Conservation (phyloP, 2,888 invertebrate species). For the Opisthograptis luteolata region DNA sequence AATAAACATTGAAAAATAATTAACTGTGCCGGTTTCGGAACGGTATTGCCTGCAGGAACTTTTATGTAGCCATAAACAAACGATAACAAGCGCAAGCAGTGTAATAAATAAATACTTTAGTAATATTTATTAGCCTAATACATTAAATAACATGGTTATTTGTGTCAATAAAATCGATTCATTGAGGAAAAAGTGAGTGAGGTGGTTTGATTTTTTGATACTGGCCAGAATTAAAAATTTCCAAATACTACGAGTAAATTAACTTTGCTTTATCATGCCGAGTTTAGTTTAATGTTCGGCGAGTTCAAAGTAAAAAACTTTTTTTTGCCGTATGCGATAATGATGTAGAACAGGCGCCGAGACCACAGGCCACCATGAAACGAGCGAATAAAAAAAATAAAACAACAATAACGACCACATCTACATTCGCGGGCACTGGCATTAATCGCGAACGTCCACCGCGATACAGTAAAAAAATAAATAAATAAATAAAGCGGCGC, state of each 20-base stretch:
- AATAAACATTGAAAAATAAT: constrained; percentile 3
- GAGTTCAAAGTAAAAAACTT: not conserved
- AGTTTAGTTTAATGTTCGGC: not conserved
- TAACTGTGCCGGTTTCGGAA: constrained; percentile 8
- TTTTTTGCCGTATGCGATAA: constrained; percentile 6
- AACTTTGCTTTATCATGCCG: no score
- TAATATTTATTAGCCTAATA: no score
- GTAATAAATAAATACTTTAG: not conserved
- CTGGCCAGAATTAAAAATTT: no score
- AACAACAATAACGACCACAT: constrained; percentile 36
- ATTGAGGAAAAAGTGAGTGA: no score
- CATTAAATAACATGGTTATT: no score
- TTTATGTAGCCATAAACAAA: constrained; percentile 11
- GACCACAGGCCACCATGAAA: constrained; percentile 57
- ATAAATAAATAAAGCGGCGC: constrained; percentile 69
- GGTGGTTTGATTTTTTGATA: no score
- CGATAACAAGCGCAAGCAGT: not conserved
- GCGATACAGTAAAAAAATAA: constrained; percentile 68
- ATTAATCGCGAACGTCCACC: constrained; percentile 68
- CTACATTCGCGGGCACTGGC: constrained; percentile 54
- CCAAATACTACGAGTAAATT: no score
- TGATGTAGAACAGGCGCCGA: constrained; percentile 11
- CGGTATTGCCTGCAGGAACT: constrained; percentile 8
- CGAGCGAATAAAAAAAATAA: constrained; percentile 41
- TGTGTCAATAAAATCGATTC: no score